A percentile compares a stretch with the other conserved stretches of the same genome.
Evolutionary conservation across 2,888 invertebrate genomes (phyloP).

Genomic region (Caenorhabditis uteleia): DNA sequence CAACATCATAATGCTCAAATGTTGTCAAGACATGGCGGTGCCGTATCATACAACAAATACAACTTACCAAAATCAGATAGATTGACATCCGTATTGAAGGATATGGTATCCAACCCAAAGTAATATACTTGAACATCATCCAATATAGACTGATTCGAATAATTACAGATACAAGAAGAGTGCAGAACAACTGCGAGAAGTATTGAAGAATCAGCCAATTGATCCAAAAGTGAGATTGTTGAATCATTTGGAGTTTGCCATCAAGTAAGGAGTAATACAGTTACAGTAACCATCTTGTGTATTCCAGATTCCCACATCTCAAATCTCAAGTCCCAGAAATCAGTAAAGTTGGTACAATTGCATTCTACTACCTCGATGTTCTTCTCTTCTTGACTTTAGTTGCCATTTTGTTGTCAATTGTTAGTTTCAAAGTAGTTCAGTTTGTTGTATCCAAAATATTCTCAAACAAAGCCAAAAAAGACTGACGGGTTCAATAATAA

Average conservation of each 20-base stretch:
- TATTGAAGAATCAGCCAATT: conserved; percentile 23
- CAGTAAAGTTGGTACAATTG: conserved; percentile 5
- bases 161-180: conserved; percentile 12
- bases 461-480: too few relatives aligned
- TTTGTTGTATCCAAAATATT: background rate
- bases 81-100: conserved; percentile 4
- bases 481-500: too few relatives aligned
- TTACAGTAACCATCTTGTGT: background rate
- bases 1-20: conserved; percentile 27
- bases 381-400: background rate
- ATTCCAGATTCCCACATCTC: conserved; percentile 24
- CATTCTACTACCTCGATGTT: conserved; percentile 24
- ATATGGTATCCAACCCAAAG: conserved; percentile 12
- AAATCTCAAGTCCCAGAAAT: conserved; percentile 18
- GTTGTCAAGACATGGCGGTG: conserved; percentile 33
- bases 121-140: background rate
- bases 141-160: background rate
- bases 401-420: background rate
- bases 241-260: conserved; percentile 25
- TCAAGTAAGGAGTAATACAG: conserved; percentile 3
- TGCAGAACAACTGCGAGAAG: conserved; percentile 3
- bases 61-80: conserved; percentile 14
- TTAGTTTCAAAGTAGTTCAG: too few relatives aligned
- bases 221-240: conserved; percentile 22
- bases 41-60: conserved; percentile 20